Evolutionary conservation across 2,888 invertebrate genomes (phyloP), one percentile per base, ranked within the genome.

Genomic region (Phaonia tiefii): DNA sequence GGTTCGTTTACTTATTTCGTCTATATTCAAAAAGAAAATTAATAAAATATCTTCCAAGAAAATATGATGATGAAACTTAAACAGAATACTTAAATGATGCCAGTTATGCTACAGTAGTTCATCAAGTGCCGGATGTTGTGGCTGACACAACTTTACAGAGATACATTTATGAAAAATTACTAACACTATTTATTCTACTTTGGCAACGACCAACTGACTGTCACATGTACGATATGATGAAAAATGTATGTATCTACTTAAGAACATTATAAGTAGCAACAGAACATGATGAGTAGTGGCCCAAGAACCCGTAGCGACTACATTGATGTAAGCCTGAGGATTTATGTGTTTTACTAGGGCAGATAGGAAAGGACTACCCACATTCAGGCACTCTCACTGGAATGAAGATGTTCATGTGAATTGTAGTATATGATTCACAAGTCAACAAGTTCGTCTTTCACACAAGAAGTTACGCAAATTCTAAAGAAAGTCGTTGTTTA

Each of bases 141-240:
- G 31, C 69, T 79, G 69, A 39, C 74, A 54, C 39, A 10, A 44
- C 54, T 69, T 73, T 67, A 70, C 79, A 79, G 20, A 75, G 73
- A 69, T 67, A 69, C 73, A 73, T 78, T 69, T 54, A 58, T 60
- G 69, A 31, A 69, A 44, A 63, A 69, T 54, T 63, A 63, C 46
- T 66, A 65, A 49, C 58, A 67, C 58, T 60, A 54, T 39, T 65
- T 42, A 25, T 31, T 58, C 39, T 58, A 75, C 15, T 25, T 13
- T 5, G 11, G 22, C 20, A 20, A 20, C 51, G 8, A 1, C 20
- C 20, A 17, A 20, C 4, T 22, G 7, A 17, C 51, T 31, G 3
- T 31, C n/a, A n/a, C n/a, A 20, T 4, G 46, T 7, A 17, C 49
- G 15, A 20, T 11, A 49, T 49, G 25, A 54, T 13, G 54, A 54